phyloP scores from a whole-genome alignment of 2,797 vertebrate genomes.

The Thaleichthys pacificus region DNA sequence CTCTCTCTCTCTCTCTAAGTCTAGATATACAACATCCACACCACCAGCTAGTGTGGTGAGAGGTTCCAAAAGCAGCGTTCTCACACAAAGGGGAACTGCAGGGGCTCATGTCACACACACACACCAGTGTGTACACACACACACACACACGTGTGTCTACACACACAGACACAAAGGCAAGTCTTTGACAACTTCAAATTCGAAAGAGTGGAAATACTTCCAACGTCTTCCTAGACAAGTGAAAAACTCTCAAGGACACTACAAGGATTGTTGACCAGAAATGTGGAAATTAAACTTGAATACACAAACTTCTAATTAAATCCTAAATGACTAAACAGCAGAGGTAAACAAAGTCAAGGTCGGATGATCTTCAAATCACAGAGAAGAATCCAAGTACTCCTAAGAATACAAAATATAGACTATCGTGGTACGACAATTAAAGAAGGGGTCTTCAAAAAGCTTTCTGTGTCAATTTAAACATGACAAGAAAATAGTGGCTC shows the following conservation, averaged over 20 bases:
- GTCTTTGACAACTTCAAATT: not conserved
- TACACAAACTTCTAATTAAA: too few relatives aligned
- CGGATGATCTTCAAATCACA: too few relatives aligned
- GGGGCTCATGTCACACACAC: not conserved
- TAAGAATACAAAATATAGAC: constrained; percentile 47
- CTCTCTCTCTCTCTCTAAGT: not conserved
- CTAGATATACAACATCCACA: not conserved
- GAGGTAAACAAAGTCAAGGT: too few relatives aligned
- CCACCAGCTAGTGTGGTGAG: not conserved
- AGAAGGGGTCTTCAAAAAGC: not conserved
- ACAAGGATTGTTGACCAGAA: too few relatives aligned
- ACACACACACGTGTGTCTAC: not conserved
- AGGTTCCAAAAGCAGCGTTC: not conserved
- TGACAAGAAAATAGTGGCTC: too few relatives aligned
- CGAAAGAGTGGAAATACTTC: too few relatives aligned
- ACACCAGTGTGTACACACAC: constrained; percentile 5
- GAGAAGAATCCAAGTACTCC: too few relatives aligned
- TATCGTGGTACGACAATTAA: not conserved
- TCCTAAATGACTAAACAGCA: too few relatives aligned
- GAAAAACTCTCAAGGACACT: too few relatives aligned
- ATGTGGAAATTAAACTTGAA: too few relatives aligned
- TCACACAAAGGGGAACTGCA: not conserved
- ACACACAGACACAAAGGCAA: not conserved
- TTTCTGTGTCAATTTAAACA: not conserved
- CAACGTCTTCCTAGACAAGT: not conserved